Base-by-base conservation (phyloP, 2,797 vertebrate genomes). In the Philypnodon macrostomus region DNA sequence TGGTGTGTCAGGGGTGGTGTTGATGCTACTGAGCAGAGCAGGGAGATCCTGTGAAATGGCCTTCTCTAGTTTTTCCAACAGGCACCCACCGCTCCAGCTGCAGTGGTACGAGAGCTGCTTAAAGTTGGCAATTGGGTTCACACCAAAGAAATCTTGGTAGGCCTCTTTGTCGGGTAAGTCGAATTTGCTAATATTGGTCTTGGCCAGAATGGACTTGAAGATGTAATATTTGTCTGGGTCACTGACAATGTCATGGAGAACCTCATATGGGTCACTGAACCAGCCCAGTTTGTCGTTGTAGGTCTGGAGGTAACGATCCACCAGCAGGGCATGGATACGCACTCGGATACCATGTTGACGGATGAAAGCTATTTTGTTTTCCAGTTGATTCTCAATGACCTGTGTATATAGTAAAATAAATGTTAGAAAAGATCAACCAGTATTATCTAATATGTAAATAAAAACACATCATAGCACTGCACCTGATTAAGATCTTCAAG, bases 141-240 rank as follows among this genome's bases (percentile, higher is more conserved):
- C 91, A 7, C 95, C 95, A 31, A 99, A 99, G 86, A 99, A 99
- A 84, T 98, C 96, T 70, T 95, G 95, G 64, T 99, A 98, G 47
- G 96, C 93, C 63, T 95, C 93, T 0, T 92, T 93, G 78, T 95
- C 90, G 46, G 97, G 96, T 49, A 98, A 91, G 81, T 98, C 96
- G 21, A 99, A 99, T 81, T 98, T 98, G 88, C 96, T 99, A 75
- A 99, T 93, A 0, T 99, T 99, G 80, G 95, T 98, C 85, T 98
- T 98, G 68, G 95, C 96, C 81, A 99, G 83, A 77, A 99, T 97
- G 58, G 97, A 93, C 85, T 98, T 98, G 81, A 98, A 99, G 81
- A 99, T 99, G 84, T 91, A 97, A 81, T 94, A 97, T 77, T 92
- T 95, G 86, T 99, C 96, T 0, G 96, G 97, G 72, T 98, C 95